Base-by-base conservation (phyloP, 2,888 invertebrate species). In the Sylvicola fuscatus region DNA sequence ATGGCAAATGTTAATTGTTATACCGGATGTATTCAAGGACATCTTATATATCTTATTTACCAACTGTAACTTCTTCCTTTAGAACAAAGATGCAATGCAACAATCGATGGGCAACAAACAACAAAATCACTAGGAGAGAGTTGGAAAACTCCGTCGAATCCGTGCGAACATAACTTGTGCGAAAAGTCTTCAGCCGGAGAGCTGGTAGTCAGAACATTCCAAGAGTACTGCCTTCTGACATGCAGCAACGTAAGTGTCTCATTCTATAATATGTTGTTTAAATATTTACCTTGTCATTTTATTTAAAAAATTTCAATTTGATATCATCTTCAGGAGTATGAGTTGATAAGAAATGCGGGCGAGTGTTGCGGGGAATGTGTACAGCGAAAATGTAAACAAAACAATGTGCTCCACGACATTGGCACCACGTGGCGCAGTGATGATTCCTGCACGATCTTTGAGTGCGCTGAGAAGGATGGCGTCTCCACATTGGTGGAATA, bases 361-460 rank as follows among this genome's bases (percentile, higher is more conserved):
- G 49, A 52, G 38, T 59, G 59, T 32, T 59, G 59, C 36, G 56
- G 58, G 0, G 48, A 50, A 40, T 59, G 58, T 36, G 47, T 54
- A 3, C 50, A 50, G 31, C 54, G 51, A 2, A 53, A 54, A 42
- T 59, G 58, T 33, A 48, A 47, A 35, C 50, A 49, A 42, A 49
- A 49, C 13, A 45, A 49, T 15, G 47, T 47, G 35, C 41, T 52
- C 12, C 53, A 53, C 33, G 42, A 44, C 2, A 45, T 56, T 11
- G 57, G 55, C 2, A 49, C 56, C 12, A 50, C 51, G 8, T 58
- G 59, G 58, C 56, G 51, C 38, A 54, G 51, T 27, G 40, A 44
- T 7, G 47, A 49, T 32, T 52, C 50, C 16, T 59, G 58, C 38
- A 53, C 50, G 3, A 42, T 58, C 11, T 45, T 52, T 27, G 56